These are phyloP conservation scores for Diplolepis rosae DNA, from an alignment of 2,888 invertebrate genomes.

Conservation along the genomic window DNA sequence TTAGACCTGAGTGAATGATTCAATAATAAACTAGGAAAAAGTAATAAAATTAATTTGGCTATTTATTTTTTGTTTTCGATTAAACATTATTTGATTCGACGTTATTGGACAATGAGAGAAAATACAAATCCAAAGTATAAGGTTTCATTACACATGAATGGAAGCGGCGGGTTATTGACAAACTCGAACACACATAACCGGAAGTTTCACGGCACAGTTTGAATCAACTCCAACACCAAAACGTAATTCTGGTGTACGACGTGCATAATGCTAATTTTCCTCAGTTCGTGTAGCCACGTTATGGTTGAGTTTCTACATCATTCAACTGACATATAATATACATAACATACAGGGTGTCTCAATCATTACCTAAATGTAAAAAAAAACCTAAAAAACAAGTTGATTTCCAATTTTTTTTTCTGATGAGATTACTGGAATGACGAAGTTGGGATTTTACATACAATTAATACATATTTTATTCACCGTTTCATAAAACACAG, in stretches of 20 bases:
- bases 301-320: not conserved
- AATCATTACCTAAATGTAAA: too few relatives aligned
- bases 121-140: not conserved
- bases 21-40: too few relatives aligned
- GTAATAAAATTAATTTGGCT: not conserved
- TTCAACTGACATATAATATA: not conserved
- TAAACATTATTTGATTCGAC: not conserved
- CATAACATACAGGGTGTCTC: too few relatives aligned
- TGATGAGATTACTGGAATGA: too few relatives aligned
- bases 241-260: conserved; percentile 26
- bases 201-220: conserved; percentile 75
- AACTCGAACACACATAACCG: not conserved
- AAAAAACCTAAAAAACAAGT: too few relatives aligned
- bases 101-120: not conserved
- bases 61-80: not conserved
- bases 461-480: too few relatives aligned
- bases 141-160: not conserved
- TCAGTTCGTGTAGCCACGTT: not conserved
- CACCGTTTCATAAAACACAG: too few relatives aligned
- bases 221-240: conserved; percentile 81
- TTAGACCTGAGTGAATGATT: too few relatives aligned
- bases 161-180: not conserved
- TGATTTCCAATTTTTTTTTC: too few relatives aligned
- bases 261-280: conserved; percentile 4
- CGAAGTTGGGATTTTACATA: too few relatives aligned